phyloP scores from a whole-genome alignment of 2,797 vertebrate genomes.

The Limosa lapponica region DNA sequence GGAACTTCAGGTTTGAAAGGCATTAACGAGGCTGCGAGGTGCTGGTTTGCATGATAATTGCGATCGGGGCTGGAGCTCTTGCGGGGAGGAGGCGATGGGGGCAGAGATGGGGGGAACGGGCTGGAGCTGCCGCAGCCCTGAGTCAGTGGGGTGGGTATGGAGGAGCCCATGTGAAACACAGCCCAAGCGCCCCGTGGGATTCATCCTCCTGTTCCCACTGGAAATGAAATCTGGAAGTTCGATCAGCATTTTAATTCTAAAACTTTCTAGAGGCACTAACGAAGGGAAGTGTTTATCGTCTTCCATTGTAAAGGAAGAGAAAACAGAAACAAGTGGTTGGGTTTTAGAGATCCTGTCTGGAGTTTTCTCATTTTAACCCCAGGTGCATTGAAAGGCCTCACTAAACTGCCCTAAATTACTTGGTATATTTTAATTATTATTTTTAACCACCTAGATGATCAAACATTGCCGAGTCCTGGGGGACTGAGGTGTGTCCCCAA shows the following conservation, averaged over 20 bases:
- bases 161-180: background rate
- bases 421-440: slow-evolving; percentile 50
- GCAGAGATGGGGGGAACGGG: background rate
- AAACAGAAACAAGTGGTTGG: background rate
- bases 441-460: background rate
- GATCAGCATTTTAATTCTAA: background rate
- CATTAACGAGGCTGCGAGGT: slow-evolving; percentile 65
- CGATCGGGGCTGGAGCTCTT: background rate
- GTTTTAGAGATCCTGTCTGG: background rate
- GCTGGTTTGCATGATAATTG: slow-evolving; percentile 82
- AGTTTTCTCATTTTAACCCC: background rate
- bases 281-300: background rate
- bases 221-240: background rate
- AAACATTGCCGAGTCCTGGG: too few species aligned
- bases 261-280: background rate
- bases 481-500: background rate
- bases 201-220: background rate
- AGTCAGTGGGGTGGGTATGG: background rate
- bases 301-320: background rate
- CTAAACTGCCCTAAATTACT: slow-evolving; percentile 31
- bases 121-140: background rate
- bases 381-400: background rate
- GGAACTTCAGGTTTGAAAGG: slow-evolving; percentile 78
- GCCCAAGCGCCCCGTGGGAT: accelerated
- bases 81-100: slow-evolving; percentile 48